phyloP scores from a whole-genome alignment of 2,797 vertebrate genomes.

The Scomberomorus guttatus region DNA sequence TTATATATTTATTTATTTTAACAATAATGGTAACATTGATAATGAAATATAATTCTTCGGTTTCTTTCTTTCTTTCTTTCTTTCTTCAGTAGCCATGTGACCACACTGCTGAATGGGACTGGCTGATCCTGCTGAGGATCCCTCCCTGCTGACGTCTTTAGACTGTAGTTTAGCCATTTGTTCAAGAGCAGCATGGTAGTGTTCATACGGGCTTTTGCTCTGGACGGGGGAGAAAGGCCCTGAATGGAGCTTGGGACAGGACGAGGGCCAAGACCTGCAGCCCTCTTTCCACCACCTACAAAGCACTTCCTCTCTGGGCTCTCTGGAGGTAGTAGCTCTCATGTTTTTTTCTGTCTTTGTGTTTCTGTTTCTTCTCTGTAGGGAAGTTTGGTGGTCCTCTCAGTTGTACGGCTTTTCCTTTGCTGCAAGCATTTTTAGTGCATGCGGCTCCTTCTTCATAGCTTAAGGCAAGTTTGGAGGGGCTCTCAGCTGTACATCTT shows the following conservation, averaged over 20 bases:
- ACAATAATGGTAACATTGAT: too few relatives aligned
- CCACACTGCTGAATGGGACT: slow-evolving; percentile 37
- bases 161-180: slow-evolving; percentile 85
- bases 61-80: too few relatives aligned
- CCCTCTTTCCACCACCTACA: slow-evolving; percentile 84
- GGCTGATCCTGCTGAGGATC: slow-evolving; percentile 56
- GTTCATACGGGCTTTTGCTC: slow-evolving; percentile 86
- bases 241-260: slow-evolving; percentile 38
- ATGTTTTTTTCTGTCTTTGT: slow-evolving; percentile 96
- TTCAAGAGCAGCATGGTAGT: slow-evolving; percentile 89
- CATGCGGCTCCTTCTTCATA: too few relatives aligned
- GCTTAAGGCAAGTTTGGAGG: too few relatives aligned
- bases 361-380: slow-evolving; percentile 86
- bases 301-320: slow-evolving; percentile 89
- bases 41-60: too few relatives aligned
- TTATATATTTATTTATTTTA: too few relatives aligned
- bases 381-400: slow-evolving; percentile 56
- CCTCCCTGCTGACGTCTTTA: slow-evolving; percentile 67
- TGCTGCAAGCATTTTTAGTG: too few relatives aligned
- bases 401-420: too few relatives aligned
- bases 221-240: slow-evolving; percentile 51
- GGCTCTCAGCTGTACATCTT: slow-evolving; percentile 92
- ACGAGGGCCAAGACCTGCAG: slow-evolving; percentile 69
- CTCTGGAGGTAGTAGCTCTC: slow-evolving; percentile 94
- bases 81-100: too few relatives aligned